Evolutionary conservation across 2,888 invertebrate species (phyloP), one percentile per base, ranked within the genome.

Genomic region (Callosobruchus maculatus): DNA sequence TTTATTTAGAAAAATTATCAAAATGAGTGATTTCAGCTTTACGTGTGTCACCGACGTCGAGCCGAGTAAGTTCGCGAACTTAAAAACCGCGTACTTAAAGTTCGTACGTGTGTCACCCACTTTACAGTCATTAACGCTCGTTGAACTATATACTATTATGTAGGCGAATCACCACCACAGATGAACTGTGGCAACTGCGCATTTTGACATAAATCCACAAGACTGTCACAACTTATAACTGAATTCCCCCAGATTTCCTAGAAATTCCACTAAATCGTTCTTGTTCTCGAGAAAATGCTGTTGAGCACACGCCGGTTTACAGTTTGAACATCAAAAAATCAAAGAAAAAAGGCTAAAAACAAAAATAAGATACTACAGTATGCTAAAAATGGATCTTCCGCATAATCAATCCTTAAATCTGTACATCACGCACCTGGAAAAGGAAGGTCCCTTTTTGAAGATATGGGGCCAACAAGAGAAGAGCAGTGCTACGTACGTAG

Each of bases 401-500:
- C 49, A 49, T 49, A 49, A 49, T 49, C 49, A 49, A 76, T 73
- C 77, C 22, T 9, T 80, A 31, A 79, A 76, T 75, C 76, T 85
- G 71, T 86, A 83, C 74, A 90, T 93, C 81, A 93, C 93, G 77
- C 90, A 91, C 87, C 89, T 94, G 77, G 93, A 93, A 82, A 90
- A 90, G 72, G 91, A 92, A 76, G 92, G 92, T 31, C 90, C 91
- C 74, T 92, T 92, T 83, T 86, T 95, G 75, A 92, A 91, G 87
- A 88, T 95, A 83, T 93, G 91, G 88, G 94, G 93, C 30, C 94
- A 94, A 85, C 87, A 89, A 0, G 91, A 92, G 81, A 90, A 90
- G 80, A 87, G 88, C 76, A 85, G 89, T 69, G 89, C 90, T 0
- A 83, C 90, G 73, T 88, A 88, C 83, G 86, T 93, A 70, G 92